Conservation (phyloP, 2,797 vertebrate genomes). For the Odontamblyopus lacepedii region DNA sequence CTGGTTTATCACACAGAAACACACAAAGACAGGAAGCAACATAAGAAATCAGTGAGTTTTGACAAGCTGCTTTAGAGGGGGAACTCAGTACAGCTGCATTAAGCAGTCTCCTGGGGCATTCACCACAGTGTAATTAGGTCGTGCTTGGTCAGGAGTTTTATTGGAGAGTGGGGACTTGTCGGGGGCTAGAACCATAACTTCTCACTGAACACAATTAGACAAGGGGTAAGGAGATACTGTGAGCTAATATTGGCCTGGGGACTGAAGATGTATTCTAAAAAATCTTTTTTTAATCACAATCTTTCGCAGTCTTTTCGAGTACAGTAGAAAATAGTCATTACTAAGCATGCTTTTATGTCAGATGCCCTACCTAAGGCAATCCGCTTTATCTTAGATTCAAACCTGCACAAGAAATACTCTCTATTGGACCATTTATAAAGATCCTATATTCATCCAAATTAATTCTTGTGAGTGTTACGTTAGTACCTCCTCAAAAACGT, state of each 20-base stretch:
- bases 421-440: too few species aligned
- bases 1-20: not conserved
- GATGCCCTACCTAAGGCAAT: too few species aligned
- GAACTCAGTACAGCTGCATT: slow-evolving; percentile 13
- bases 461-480: too few species aligned
- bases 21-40: slow-evolving; percentile 3
- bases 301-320: too few species aligned
- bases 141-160: slow-evolving; percentile 53
- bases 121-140: slow-evolving; percentile 51
- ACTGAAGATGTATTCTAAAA: not conserved
- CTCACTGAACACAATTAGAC: slow-evolving; percentile 20
- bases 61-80: not conserved
- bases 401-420: too few species aligned
- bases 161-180: slow-evolving; percentile 37
- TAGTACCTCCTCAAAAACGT: too few species aligned
- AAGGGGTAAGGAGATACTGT: not conserved
- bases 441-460: too few species aligned
- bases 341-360: not conserved
- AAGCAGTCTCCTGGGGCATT: slow-evolving; percentile 27
- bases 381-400: too few species aligned
- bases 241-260: slow-evolving; percentile 8
- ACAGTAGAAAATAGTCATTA: not conserved
- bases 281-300: not conserved
- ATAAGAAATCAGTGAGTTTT: not conserved
- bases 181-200: slow-evolving; percentile 28